Percentiles rank a stretch among this genome's conserved stretches.
Conservation (phyloP, 2,113 vertebrate genomes). For the Elaphurus davidianus region DNA sequence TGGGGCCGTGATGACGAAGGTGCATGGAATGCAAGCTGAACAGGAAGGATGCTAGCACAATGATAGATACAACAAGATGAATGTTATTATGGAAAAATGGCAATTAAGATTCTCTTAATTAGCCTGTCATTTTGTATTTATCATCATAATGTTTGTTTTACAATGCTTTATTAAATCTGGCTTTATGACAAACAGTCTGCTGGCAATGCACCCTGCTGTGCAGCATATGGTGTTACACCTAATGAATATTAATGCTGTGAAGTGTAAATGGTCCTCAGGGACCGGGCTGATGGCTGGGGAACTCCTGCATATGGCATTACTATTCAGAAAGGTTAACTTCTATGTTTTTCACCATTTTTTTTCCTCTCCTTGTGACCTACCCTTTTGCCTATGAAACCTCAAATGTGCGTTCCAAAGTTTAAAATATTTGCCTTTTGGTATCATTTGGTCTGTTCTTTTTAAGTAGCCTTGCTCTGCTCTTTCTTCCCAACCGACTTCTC, state of each 20-base stretch:
- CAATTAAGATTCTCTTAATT: constrained; percentile 88
- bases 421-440: constrained; percentile 20
- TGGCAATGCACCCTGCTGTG: constrained; percentile 83
- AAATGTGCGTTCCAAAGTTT: constrained; percentile 18
- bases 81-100: constrained; percentile 82
- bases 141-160: constrained; percentile 88
- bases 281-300: constrained; percentile 79
- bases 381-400: constrained; percentile 39
- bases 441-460: background rate
- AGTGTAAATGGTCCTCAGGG: constrained; percentile 82
- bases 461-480: background rate
- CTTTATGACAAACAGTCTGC: constrained; percentile 86
- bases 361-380: constrained; percentile 52
- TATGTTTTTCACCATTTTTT: constrained; percentile 74
- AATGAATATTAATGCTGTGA: constrained; percentile 87
- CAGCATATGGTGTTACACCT: constrained; percentile 84
- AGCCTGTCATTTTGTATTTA: constrained; percentile 87
- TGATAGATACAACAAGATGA: constrained; percentile 79
- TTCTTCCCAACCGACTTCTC: constrained; percentile 29
- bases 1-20: background rate
- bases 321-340: constrained; percentile 73
- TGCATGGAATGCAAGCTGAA: constrained; percentile 49
- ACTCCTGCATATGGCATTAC: constrained; percentile 80
- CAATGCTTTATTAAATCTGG: constrained; percentile 88
- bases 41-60: constrained; percentile 67